These are phyloP conservation scores for Sepiola atlantica DNA, from an alignment of 2,888 invertebrate species.

Conservation along the genomic window DNA sequence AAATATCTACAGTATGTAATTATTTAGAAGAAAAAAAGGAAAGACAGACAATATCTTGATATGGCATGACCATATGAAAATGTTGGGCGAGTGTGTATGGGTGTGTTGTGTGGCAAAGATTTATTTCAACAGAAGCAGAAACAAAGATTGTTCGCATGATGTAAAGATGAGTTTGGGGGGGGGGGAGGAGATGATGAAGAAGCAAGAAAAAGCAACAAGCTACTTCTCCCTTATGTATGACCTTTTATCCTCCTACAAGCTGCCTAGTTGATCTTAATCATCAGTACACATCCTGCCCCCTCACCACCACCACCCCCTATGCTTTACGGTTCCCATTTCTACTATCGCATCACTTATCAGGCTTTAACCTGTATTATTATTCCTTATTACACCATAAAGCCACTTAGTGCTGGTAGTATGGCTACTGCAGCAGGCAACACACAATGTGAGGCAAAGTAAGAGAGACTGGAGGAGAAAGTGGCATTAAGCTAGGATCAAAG, in stretches of 20 bases:
- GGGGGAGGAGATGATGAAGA: background rate
- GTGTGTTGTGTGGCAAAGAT: background rate
- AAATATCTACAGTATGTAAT: background rate
- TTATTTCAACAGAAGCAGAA: background rate
- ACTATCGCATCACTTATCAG: background rate
- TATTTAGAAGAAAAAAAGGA: background rate
- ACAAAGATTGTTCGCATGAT: background rate
- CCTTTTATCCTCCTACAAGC: slow-evolving; percentile 19
- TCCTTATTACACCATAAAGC: slow-evolving; percentile 13
- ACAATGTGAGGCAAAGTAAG: background rate
- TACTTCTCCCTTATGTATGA: background rate
- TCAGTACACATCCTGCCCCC: background rate
- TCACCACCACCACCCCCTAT: background rate
- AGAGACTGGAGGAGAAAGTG: background rate
- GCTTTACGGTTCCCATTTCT: background rate
- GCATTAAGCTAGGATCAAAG: background rate
- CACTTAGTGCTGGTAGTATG: slow-evolving; percentile 9
- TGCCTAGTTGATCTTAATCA: background rate
- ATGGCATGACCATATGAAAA: background rate
- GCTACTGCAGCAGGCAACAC: slow-evolving; percentile 6
- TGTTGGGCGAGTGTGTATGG: too few species aligned
- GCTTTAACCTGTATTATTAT: background rate
- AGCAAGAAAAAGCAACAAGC: background rate
- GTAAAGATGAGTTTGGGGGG: background rate
- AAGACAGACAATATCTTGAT: background rate